Conservation (phyloP, 2,797 vertebrate species). For the Heliangelus exortis region DNA sequence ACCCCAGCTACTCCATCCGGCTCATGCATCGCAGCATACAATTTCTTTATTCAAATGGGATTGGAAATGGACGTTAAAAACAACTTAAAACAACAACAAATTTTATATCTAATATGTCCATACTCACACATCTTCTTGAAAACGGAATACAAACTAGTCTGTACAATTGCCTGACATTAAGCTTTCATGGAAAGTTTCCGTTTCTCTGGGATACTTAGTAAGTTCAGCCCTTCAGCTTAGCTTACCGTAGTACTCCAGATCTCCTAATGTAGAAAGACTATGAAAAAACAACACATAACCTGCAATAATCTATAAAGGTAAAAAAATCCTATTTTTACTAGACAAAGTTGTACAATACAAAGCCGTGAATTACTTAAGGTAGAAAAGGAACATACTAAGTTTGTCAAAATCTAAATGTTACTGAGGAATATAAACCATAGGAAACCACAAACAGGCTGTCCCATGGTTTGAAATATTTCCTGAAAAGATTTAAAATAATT, state of each 20-base stretch:
- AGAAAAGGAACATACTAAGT: background rate
- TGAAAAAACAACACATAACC: background rate
- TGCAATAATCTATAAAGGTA: background rate
- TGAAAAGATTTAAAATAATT: background rate
- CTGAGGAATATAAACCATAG: background rate
- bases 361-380: background rate
- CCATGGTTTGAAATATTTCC: background rate
- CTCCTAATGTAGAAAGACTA: background rate
- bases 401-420: background rate
- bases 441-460: background rate
- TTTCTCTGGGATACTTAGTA: background rate
- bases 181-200: background rate
- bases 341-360: background rate
- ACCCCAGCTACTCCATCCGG: slow-evolving; percentile 96
- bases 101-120: background rate
- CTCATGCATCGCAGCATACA: slow-evolving; percentile 98
- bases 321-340: background rate
- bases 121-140: background rate
- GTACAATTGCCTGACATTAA: background rate
- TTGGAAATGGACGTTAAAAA: background rate
- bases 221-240: background rate
- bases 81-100: background rate
- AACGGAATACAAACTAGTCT: background rate
- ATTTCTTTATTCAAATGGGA: slow-evolving; percentile 70
- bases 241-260: background rate